Percentiles rank a stretch among this genome's conserved stretches.
Conservation (phyloP, 2,888 invertebrate genomes). For the Acronicta alni region DNA sequence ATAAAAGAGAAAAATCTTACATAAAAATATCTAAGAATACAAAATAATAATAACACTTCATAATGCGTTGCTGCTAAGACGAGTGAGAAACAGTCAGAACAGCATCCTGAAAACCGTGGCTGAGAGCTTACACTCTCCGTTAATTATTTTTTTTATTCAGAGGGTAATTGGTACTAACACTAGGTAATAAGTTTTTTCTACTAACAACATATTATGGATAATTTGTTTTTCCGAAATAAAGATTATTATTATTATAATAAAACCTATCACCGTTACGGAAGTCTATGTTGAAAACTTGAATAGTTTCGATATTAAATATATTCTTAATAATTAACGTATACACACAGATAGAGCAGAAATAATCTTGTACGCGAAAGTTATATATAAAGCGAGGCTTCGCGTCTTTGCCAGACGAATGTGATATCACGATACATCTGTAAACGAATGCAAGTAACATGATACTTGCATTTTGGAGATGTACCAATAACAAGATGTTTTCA, state of each 20-base stretch:
- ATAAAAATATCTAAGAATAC: no score
- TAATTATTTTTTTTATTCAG: no score
- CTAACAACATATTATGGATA: no score
- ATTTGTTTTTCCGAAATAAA: no score
- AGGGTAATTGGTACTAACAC: no score
- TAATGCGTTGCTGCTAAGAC: no score
- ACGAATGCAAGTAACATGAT: slow-evolving; percentile 67
- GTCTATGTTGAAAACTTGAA: not conserved
- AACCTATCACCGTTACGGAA: not conserved
- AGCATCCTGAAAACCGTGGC: no score
- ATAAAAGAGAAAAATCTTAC: no score
- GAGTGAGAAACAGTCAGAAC: no score
- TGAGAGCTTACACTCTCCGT: no score
- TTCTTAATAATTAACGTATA: slow-evolving; percentile 32
- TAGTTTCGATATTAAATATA: slow-evolving; percentile 22
- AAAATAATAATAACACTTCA: not conserved
- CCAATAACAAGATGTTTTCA: not conserved
- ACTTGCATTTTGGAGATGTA: slow-evolving; percentile 4
- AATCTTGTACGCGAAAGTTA: slow-evolving; percentile 41
- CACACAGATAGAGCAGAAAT: slow-evolving; percentile 43
- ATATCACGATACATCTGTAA: slow-evolving; percentile 66
- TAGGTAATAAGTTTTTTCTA: no score
- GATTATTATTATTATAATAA: no score
- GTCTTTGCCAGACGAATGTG: slow-evolving; percentile 74
- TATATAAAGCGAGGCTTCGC: slow-evolving; percentile 55